These are phyloP conservation scores for Danio albolineatus DNA, from an alignment of 2,797 vertebrate genomes.

Conservation along the genomic window DNA sequence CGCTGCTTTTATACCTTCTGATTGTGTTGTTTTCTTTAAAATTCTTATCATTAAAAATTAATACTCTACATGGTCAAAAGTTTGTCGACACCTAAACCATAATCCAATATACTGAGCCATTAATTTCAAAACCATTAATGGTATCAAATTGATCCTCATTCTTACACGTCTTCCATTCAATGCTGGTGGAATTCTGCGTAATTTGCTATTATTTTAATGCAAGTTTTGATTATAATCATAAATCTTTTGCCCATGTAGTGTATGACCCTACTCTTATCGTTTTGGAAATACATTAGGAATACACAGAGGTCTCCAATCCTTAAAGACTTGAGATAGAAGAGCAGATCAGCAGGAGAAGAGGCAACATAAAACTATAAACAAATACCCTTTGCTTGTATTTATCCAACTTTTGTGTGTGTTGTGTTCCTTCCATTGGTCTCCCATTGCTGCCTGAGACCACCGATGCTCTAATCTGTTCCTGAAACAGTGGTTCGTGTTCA, in stretches of 20 bases:
- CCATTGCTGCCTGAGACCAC: conserved; percentile 5
- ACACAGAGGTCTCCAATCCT: conserved; percentile 26
- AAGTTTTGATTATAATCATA: neutral
- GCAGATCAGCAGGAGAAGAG: conserved; percentile 25
- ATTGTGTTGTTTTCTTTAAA: conserved; percentile 15
- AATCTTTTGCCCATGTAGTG: conserved; percentile 26
- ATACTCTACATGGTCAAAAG: conserved; percentile 21
- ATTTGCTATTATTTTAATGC: neutral
- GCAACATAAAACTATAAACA: conserved; percentile 35
- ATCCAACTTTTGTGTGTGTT: conserved; percentile 7
- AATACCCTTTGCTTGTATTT: conserved; percentile 25
- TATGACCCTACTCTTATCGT: conserved; percentile 11
- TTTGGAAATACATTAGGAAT: conserved; percentile 29
- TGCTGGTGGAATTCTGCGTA: neutral
- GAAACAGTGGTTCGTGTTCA: neutral
- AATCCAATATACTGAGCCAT: neutral
- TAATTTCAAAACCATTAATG: neutral
- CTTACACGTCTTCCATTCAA: neutral
- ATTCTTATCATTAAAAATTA: neutral
- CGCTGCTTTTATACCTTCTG: neutral
- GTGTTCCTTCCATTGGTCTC: conserved; percentile 6
- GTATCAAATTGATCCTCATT: neutral
- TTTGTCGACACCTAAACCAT: neutral
- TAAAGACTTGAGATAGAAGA: conserved; percentile 5
- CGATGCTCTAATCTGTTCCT: conserved; percentile 6